These are phyloP conservation scores for Tiliqua scincoides DNA, from an alignment of 2,113 vertebrate species.

Conservation along the genomic window DNA sequence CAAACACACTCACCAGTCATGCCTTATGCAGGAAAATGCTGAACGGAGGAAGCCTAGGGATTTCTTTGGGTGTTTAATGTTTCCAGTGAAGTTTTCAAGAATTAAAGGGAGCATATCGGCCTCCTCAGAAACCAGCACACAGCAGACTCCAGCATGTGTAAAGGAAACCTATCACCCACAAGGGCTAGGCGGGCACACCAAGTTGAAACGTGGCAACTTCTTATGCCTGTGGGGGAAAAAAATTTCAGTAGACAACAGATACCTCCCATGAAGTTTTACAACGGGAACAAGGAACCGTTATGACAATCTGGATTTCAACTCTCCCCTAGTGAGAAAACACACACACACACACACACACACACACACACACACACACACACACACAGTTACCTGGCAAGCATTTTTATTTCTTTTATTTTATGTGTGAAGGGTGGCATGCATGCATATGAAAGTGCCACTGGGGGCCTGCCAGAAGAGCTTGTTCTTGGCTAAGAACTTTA, in stretches of 20 bases:
- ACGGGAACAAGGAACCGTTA: not conserved
- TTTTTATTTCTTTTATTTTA: too few species aligned
- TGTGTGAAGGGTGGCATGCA: too few species aligned
- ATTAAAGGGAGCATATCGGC: slow-evolving; percentile 61
- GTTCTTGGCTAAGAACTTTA: too few species aligned
- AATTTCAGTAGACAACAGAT: not conserved
- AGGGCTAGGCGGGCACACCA: not conserved
- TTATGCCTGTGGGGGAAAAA: not conserved
- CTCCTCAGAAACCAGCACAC: slow-evolving; percentile 40
- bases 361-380: not conserved
- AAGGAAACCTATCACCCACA: slow-evolving; percentile 36
- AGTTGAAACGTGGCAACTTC: slow-evolving; percentile 39
- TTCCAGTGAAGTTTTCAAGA: slow-evolving; percentile 75
- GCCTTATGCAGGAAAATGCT: slow-evolving; percentile 73
- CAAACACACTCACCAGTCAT: slow-evolving; percentile 76
- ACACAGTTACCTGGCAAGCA: too few species aligned
- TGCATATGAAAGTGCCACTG: too few species aligned
- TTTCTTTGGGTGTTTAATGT: slow-evolving; percentile 73
- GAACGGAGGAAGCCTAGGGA: slow-evolving; percentile 66
- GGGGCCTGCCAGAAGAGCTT: too few species aligned
- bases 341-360: not conserved
- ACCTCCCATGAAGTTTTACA: fast-evolving
- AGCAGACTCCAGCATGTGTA: slow-evolving; percentile 27
- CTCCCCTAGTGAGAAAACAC: not conserved
- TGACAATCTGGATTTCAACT: not conserved